A percentile compares a stretch with the other conserved stretches of the same genome.
phyloP scores from a whole-genome alignment of 1,140 invertebrate genomes.

The Triops longicaudatus region DNA sequence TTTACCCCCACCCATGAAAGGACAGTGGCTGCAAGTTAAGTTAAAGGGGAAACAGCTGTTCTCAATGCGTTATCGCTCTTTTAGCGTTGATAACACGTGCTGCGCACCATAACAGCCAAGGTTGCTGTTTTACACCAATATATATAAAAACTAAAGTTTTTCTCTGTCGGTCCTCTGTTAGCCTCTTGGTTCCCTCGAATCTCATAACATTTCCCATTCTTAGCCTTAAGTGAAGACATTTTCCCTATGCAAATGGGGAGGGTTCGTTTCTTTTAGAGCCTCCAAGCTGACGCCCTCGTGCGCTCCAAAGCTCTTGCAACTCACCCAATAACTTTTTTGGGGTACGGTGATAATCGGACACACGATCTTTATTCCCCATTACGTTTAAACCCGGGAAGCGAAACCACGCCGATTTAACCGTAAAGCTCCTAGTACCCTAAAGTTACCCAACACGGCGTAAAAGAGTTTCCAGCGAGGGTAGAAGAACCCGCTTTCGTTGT shows the following conservation, averaged over 20 bases:
- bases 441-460: no score
- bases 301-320: no score
- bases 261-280: not conserved
- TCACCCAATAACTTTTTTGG: no score
- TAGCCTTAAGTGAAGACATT: slow-evolving; percentile 4
- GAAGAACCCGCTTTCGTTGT: not conserved
- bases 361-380: no score
- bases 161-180: not conserved
- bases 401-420: no score
- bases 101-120: no score
- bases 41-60: not conserved
- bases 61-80: not conserved
- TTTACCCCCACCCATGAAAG: not conserved
- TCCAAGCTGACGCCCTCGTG: no score
- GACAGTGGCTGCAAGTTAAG: not conserved
- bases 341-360: no score
- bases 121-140: not conserved
- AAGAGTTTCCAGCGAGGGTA: no score
- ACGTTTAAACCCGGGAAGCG: no score
- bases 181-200: not conserved
- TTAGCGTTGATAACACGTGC: slow-evolving; percentile 14
- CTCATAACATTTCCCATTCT: not conserved
- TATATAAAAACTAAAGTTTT: not conserved
- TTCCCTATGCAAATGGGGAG: not conserved
- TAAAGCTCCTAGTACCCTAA: no score